phyloP scores from a whole-genome alignment of 2,888 invertebrate genomes.

The Andrena dorsata region DNA sequence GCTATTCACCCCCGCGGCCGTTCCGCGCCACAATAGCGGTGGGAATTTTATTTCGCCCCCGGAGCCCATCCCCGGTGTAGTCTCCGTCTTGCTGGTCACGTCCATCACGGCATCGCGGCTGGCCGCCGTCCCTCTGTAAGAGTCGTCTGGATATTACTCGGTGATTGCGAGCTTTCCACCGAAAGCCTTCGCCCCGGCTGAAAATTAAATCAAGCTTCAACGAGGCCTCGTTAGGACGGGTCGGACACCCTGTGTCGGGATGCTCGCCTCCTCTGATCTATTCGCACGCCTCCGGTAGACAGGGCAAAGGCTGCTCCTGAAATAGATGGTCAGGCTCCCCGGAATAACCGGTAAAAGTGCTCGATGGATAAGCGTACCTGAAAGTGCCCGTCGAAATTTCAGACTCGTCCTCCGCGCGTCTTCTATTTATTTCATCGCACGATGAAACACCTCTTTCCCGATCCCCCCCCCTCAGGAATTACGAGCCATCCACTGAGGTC shows the following conservation, averaged over 20 bases:
- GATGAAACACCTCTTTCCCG: background rate
- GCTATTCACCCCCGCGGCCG: background rate
- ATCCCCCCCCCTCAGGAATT: background rate
- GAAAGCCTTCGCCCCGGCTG: constrained; percentile 37
- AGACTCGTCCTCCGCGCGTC: background rate
- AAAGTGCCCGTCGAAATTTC: background rate
- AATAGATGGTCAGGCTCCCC: background rate
- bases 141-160: constrained; percentile 52
- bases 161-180: constrained; percentile 60
- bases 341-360: background rate
- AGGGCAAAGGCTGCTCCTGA: background rate
- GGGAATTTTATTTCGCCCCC: constrained; percentile 41
- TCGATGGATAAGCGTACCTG: background rate
- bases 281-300: constrained; percentile 21
- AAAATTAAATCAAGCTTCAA: constrained; percentile 68
- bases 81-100: constrained; percentile 57
- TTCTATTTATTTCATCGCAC: background rate
- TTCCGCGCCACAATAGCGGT: constrained; percentile 27
- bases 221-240: constrained; percentile 67
- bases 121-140: background rate
- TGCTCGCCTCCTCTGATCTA: constrained; percentile 30
- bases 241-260: constrained; percentile 30
- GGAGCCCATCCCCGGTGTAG: background rate
- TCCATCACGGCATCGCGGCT: constrained; percentile 30
- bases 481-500: background rate